Evolutionary conservation across 1,140 invertebrate species (phyloP).

Genomic region (Propsilocerus akamusi): DNA sequence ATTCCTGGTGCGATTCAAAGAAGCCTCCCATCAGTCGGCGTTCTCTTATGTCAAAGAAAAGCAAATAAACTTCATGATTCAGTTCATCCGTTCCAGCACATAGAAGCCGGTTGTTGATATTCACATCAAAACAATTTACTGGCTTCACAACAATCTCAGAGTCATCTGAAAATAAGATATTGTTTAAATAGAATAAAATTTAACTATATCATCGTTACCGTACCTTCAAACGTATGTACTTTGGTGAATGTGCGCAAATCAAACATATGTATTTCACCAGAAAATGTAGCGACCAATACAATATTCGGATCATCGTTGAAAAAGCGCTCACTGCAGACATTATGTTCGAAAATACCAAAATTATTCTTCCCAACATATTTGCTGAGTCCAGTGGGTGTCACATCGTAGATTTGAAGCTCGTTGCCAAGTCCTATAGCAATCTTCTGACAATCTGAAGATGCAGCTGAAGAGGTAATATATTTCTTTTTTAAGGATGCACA

Average conservation of each 20-base stretch:
- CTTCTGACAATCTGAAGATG: constrained; percentile 5
- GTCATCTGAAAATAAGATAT: constrained; percentile 21
- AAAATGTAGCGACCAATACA: constrained; percentile 15
- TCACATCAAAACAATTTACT: constrained; percentile 57
- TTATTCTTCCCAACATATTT: background rate
- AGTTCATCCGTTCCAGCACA: constrained; percentile 57
- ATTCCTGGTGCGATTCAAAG: constrained; percentile 69
- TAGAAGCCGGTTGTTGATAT: constrained; percentile 46
- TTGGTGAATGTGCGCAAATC: constrained; percentile 12
- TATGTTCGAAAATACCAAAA: background rate
- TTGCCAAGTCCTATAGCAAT: background rate
- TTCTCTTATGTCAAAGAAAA: constrained; percentile 67
- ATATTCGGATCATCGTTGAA: constrained; percentile 13
- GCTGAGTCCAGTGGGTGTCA: background rate
- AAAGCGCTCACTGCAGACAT: constrained; percentile 14
- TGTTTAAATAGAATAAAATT: constrained; percentile 10
- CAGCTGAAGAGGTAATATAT: constrained; percentile 13
- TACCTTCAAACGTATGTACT: constrained; percentile 5
- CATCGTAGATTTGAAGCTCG: background rate
- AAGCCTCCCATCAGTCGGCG: constrained; percentile 58
- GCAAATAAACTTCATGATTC: constrained; percentile 48
- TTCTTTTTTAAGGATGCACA: constrained; percentile 13
- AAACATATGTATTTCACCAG: constrained; percentile 15
- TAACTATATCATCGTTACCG: too few relatives aligned
- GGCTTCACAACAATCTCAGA: constrained; percentile 29